A percentile compares a stretch with the other conserved stretches of the same genome.
phyloP scores from a whole-genome alignment of 2,888 invertebrate species.

The Tetragonisca angustula region DNA sequence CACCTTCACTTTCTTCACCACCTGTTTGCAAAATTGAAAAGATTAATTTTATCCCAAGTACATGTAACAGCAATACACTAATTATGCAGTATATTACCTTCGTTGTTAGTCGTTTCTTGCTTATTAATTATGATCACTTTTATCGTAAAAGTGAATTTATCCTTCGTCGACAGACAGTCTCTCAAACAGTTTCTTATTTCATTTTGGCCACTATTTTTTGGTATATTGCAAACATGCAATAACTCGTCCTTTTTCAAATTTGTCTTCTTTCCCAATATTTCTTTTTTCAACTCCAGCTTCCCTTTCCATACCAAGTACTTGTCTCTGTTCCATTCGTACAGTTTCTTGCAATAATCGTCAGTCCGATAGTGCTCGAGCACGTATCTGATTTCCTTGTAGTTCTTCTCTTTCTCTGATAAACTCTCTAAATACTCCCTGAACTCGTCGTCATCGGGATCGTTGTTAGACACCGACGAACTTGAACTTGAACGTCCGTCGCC shows the following conservation, averaged over 20 bases:
- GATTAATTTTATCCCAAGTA: neutral
- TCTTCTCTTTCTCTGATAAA: fast-evolving
- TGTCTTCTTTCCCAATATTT: neutral
- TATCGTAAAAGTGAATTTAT: conserved; percentile 6
- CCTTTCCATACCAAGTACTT: conserved; percentile 16
- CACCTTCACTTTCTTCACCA: neutral
- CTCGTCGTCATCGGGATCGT: neutral
- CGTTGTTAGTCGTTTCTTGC: neutral
- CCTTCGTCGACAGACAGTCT: neutral
- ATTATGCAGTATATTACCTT: neutral
- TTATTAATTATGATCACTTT: neutral
- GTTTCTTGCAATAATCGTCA: neutral
- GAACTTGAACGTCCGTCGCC: neutral
- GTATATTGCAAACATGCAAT: conserved; percentile 7
- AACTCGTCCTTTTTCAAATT: neutral
- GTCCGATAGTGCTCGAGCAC: neutral
- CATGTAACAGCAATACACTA: neutral
- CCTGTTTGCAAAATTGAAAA: neutral
- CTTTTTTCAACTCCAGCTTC: neutral
- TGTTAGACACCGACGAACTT: neutral
- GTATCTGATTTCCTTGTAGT: neutral
- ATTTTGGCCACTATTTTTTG: neutral
- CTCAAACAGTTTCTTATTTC: neutral
- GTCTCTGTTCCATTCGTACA: conserved; percentile 8
- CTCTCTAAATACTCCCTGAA: neutral